Conservation (phyloP, 1,140 invertebrate genomes). For the Manduca sexta region DNA sequence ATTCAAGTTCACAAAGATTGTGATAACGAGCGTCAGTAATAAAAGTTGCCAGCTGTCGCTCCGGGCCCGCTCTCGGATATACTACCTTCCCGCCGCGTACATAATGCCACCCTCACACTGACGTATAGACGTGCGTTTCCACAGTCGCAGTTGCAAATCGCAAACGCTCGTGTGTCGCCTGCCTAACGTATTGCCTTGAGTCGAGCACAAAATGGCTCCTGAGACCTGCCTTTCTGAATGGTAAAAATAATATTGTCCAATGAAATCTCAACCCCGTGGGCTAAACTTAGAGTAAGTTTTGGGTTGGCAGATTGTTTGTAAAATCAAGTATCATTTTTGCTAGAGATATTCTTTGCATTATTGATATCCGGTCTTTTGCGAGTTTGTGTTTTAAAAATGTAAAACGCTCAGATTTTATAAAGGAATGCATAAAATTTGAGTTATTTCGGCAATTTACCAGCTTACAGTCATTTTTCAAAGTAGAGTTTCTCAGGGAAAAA, state of each 20-base stretch:
- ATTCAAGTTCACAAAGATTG: too few relatives aligned
- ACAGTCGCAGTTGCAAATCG: not conserved
- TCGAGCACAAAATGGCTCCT: slow-evolving; percentile 13
- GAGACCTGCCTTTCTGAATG: slow-evolving; percentile 14
- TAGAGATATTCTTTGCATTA: slow-evolving; percentile 15
- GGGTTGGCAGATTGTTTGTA: not conserved
- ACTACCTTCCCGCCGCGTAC: not conserved
- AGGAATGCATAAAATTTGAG: not conserved
- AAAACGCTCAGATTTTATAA: not conserved
- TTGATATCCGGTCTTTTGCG: slow-evolving; percentile 18
- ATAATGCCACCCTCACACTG: not conserved
- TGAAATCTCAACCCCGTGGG: not conserved
- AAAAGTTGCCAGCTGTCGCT: too few relatives aligned
- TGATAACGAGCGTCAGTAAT: too few relatives aligned
- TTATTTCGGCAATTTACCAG: not conserved
- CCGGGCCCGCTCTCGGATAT: too few relatives aligned
- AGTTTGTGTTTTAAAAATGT: slow-evolving; percentile 12
- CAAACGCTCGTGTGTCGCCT: not conserved
- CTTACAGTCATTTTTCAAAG: not conserved
- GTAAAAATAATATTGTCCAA: slow-evolving; percentile 5
- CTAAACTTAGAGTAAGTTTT: not conserved
- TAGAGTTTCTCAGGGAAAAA: not conserved
- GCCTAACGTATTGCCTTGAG: slow-evolving; percentile 7
- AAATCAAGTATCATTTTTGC: slow-evolving; percentile 16
- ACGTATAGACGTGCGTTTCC: not conserved